These are phyloP conservation scores for Lamellibrachia columna DNA, from an alignment of 2,888 invertebrate species.

Conservation along the genomic window DNA sequence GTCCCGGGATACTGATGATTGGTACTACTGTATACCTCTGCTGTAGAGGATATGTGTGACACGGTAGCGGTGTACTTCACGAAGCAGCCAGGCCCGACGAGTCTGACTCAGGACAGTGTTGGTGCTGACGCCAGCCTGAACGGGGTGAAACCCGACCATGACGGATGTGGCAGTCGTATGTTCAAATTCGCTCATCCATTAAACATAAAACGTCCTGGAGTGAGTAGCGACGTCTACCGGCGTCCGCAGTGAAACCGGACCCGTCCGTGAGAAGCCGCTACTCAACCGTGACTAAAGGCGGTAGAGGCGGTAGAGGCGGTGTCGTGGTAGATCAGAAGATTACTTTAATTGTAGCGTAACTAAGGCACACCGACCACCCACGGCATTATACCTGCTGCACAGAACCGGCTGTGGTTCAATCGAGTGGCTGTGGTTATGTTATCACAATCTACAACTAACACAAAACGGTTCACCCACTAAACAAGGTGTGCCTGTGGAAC, in stretches of 20 bases:
- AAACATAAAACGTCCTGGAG: not conserved
- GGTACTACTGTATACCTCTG: no score
- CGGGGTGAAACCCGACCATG: not conserved
- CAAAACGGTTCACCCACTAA: not conserved
- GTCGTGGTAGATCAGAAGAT: not conserved
- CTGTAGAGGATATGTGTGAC: not conserved
- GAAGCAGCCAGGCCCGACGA: not conserved
- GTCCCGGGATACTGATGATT: no score
- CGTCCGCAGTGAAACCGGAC: not conserved
- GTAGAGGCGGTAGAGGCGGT: not conserved
- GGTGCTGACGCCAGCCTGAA: not conserved
- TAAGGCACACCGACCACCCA: not conserved
- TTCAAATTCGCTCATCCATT: not conserved
- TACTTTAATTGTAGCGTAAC: not conserved
- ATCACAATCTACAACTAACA: not conserved
- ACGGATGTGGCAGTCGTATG: not conserved
- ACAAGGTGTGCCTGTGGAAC: not conserved
- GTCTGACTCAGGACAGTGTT: not conserved
- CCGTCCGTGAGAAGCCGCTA: not conserved
- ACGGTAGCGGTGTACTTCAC: not conserved
- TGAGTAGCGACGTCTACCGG: not conserved
- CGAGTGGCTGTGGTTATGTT: not conserved
- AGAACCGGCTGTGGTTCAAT: not conserved
- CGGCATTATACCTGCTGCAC: not conserved
- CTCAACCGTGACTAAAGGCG: not conserved